Evolutionary conservation across 2,888 invertebrate genomes (phyloP).

Genomic region (Drosophila aldrichi): DNA sequence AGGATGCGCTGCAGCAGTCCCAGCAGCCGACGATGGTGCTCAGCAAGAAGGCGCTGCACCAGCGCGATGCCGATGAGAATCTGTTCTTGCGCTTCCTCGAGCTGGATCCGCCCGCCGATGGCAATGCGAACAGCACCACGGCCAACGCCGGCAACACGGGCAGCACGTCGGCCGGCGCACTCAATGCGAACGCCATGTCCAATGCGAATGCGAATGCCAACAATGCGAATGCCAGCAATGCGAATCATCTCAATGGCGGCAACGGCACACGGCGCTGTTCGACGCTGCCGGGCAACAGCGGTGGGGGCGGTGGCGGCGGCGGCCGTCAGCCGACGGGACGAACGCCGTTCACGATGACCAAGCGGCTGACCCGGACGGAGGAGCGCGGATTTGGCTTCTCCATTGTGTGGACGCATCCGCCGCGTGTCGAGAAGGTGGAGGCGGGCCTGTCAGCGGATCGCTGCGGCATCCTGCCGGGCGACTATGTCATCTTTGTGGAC

Average conservation of each 20-base stretch:
- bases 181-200: constrained; percentile 48
- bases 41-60: constrained; percentile 87
- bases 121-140: constrained; percentile 86
- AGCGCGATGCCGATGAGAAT: constrained; percentile 90
- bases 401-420: constrained; percentile 95
- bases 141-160: constrained; percentile 6
- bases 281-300: constrained; percentile 37
- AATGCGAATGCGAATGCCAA: constrained; percentile 84
- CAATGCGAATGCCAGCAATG: constrained; percentile 82
- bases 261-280: constrained; percentile 52
- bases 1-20: constrained; percentile 24
- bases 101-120: constrained; percentile 88
- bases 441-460: constrained; percentile 92
- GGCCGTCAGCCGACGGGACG: constrained; percentile 87
- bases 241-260: constrained; percentile 86
- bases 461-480: constrained; percentile 93
- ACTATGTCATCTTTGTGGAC: constrained; percentile 95
- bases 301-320: background rate
- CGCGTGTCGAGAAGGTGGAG: constrained; percentile 93
- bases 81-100: constrained; percentile 91
- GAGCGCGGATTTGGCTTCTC: constrained; percentile 93
- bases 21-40: constrained; percentile 76
- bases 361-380: constrained; percentile 86
- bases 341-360: constrained; percentile 93
- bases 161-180: background rate